A percentile compares a stretch with the other conserved stretches of the same genome.
Evolutionary conservation across 2,888 invertebrate species (phyloP).

Genomic region (Saturnia pavonia): DNA sequence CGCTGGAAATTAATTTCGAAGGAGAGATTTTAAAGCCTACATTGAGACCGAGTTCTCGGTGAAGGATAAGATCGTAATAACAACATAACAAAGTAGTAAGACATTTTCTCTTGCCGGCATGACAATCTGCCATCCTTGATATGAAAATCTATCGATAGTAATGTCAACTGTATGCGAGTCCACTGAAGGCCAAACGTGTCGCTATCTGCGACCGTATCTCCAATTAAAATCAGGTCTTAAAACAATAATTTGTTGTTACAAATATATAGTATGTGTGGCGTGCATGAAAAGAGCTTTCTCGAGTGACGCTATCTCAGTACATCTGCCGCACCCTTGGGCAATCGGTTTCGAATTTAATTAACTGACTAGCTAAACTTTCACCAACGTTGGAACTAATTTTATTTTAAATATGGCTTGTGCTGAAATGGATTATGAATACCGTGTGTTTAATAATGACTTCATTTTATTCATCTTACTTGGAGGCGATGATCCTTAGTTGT

Average conservation of each 20-base stretch:
- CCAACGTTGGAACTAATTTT: no score
- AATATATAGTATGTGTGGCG: not conserved
- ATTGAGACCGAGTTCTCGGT: not conserved
- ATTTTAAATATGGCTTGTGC: no score
- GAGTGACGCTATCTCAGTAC: no score
- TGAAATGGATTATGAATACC: no score
- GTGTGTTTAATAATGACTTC: not conserved
- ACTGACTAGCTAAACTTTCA: no score
- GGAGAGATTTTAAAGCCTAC: no score
- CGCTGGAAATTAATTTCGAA: not conserved
- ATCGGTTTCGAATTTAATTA: no score
- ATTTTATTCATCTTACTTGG: conserved; percentile 81
- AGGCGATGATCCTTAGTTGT: conserved; percentile 90
- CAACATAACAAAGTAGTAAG: not conserved
- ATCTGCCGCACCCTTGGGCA: no score
- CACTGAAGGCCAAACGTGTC: not conserved
- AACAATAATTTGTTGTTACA: not conserved
- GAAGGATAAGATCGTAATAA: not conserved
- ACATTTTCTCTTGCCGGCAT: not conserved
- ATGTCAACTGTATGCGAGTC: not conserved
- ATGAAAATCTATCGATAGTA: not conserved
- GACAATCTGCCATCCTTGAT: not conserved
- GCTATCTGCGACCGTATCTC: not conserved
- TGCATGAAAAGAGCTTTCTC: not conserved
- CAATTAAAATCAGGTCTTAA: not conserved